Conservation (phyloP, 2,888 invertebrate species). For the Argyra leucocephala region DNA sequence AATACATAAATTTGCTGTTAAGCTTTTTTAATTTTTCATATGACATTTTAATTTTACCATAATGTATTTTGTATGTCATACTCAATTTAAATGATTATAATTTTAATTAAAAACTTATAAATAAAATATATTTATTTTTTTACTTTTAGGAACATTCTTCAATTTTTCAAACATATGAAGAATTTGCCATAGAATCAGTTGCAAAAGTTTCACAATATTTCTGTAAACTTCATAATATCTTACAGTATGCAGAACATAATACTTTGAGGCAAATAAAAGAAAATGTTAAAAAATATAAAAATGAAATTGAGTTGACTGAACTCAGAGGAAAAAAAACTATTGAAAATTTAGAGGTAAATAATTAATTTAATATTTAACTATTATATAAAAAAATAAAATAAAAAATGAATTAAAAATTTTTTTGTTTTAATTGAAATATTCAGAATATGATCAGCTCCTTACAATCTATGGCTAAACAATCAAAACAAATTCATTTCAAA, state of each 20-base stretch:
- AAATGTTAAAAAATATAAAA: neutral
- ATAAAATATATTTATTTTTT: constrained; percentile 14
- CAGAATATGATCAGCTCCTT: neutral
- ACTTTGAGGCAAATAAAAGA: constrained; percentile 30
- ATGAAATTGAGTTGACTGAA: constrained; percentile 7
- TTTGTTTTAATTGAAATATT: too few relatives aligned
- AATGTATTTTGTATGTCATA: too few relatives aligned
- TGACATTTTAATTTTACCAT: too few relatives aligned
- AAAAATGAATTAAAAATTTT: too few relatives aligned
- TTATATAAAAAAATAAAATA: too few relatives aligned
- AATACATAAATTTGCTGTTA: too few relatives aligned
- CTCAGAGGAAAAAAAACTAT: constrained; percentile 10
- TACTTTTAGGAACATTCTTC: constrained; percentile 33
- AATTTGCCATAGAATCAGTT: constrained; percentile 31
- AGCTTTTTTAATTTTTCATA: too few relatives aligned
- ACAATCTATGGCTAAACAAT: constrained; percentile 19
- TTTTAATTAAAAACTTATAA: too few relatives aligned
- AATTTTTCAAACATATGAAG: constrained; percentile 31
- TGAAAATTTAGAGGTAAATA: constrained; percentile 17
- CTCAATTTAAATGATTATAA: too few relatives aligned
- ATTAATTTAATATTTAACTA: too few relatives aligned
- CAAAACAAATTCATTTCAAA: constrained; percentile 27
- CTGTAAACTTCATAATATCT: constrained; percentile 32
- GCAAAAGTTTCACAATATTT: constrained; percentile 33
- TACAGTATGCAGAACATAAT: constrained; percentile 34